Evolutionary conservation across 2,888 invertebrate species (phyloP), one percentile per base, ranked within the genome.

Genomic region (Drosophila neoperkinsi): DNA sequence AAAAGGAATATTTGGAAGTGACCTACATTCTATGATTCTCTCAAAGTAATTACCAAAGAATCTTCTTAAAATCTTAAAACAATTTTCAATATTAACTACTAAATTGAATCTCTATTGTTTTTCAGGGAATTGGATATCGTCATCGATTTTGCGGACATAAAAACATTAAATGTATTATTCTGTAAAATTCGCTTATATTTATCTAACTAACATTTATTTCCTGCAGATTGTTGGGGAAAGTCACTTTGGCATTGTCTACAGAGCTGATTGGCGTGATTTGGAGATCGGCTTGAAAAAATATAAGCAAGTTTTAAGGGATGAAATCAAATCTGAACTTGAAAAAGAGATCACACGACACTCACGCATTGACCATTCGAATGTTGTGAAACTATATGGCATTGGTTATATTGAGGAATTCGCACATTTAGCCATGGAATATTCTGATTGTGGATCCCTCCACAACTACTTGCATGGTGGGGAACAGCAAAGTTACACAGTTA

Each of bases 381-480:
- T 55, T 36, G 11, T 36, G 3, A 18, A 5, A 28, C 11, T 55
- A 2, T 55, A 36, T 55, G 53, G 53, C 6, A 36, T 55, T 36
- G 9, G 25, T 1, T 36, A 36, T 25, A 13, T 18, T 28, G 7
- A 11, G 7, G 25, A 36, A 38, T 2, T 36, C 36, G 10, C 11
- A 4, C 25, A 57, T 57, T 33, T 59, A n/a, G 36, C 36, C 16
- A 49, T 59, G 59, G 59, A 50, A 4, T 59, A 36, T 63, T 46
- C 55, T 2, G 34, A 63, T 21, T 63, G 55, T 36, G 62, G 62
- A 63, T 46, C 46, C 10, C 53, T 63, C 13, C 1, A 36, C 13
- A 28, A 55, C n/a, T 55, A 55, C 33, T 46, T 63, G 53, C 62
- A 63, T 55, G 36, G 21, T 16, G 30, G 55, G 18, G 16, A 38